phyloP scores from a whole-genome alignment of 2,797 vertebrate species.

The Phaenicophaeus curvirostris region DNA sequence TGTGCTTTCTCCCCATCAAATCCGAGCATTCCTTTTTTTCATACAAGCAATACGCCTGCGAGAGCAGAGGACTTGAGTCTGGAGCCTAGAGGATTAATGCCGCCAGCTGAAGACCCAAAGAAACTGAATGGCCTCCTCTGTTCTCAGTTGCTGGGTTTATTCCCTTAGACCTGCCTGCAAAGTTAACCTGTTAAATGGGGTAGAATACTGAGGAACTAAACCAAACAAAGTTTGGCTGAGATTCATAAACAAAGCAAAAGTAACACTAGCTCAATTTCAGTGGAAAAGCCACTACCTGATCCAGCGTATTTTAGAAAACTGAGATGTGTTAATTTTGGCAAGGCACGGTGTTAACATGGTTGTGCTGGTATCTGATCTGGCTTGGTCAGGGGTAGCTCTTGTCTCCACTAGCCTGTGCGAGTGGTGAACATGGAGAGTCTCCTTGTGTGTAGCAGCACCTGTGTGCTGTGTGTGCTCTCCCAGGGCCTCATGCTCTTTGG shows the following conservation, averaged over 20 bases:
- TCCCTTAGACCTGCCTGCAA: not conserved
- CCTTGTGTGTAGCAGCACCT: not conserved
- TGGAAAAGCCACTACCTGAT: not conserved
- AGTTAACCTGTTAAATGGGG: not conserved
- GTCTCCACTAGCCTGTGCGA: not conserved
- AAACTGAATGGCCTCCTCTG: not conserved
- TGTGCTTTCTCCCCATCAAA: not conserved
- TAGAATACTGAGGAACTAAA: not conserved
- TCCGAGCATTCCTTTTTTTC: not conserved
- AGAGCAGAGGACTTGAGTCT: not conserved
- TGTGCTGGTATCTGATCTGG: not conserved
- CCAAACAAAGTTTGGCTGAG: not conserved
- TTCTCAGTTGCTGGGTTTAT: not conserved
- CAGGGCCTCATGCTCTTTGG: fast-evolving
- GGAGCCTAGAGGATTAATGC: not conserved
- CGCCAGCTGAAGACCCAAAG: not conserved
- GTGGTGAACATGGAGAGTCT: not conserved
- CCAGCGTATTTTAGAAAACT: not conserved
- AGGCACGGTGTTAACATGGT: fast-evolving
- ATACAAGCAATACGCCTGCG: not conserved
- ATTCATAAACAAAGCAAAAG: not conserved
- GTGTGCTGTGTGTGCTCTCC: not conserved
- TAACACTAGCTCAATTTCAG: not conserved
- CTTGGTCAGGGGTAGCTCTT: not conserved
- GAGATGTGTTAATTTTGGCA: not conserved